Evolutionary conservation across 2,797 vertebrate species (phyloP), one percentile per base, ranked within the genome.

Genomic region (Sebastes itinus): DNA sequence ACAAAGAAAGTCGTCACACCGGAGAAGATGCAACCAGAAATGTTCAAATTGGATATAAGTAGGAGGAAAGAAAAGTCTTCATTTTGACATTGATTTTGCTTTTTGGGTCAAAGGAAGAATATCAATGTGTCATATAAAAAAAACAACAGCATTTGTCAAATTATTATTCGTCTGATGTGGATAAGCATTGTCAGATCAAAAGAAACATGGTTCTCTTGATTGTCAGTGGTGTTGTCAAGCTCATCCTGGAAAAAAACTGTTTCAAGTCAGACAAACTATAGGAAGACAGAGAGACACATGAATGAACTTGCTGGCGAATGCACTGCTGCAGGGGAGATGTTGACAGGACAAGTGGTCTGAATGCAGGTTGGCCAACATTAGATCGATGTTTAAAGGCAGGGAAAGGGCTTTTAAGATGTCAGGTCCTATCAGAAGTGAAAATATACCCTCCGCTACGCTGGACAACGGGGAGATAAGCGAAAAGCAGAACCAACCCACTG

Each of bases 401-500:
- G 59, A 33, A 68, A 78, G 56, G 67, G 75, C 91, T 93, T 89
- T 92, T 90, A 94, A 88, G 84, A 89, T 4, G 52, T 84, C 89
- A 81, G 56, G 33, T 87, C 84, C 58, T 32, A 86, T 87, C 71
- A 81, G 30, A 74, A 67, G 75, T 25, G 70, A 73, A 77, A 77
- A 78, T 59, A 75, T 60, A 70, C 22, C 32, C 58, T 75, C 64
- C 68, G 55, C 54, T 27, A 52, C 14, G 38, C 16, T 2, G 46
- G 28, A 52, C n/a, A 42, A 68, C 6, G 9, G 67, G 61, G 54
- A 77, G 49, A 63, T 42, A 32, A 77, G 74, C 13, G 70, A 72
- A 33, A 70, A n/a, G 55, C 2, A 60, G 16, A 42, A 69, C 27
- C 75, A 54, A 12, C 67, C 46, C 4, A 5, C 22, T 7, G 59